A percentile compares a stretch with the other conserved stretches of the same genome.
phyloP scores from a whole-genome alignment of 2,797 vertebrate genomes.

The Ceryle rudis region DNA sequence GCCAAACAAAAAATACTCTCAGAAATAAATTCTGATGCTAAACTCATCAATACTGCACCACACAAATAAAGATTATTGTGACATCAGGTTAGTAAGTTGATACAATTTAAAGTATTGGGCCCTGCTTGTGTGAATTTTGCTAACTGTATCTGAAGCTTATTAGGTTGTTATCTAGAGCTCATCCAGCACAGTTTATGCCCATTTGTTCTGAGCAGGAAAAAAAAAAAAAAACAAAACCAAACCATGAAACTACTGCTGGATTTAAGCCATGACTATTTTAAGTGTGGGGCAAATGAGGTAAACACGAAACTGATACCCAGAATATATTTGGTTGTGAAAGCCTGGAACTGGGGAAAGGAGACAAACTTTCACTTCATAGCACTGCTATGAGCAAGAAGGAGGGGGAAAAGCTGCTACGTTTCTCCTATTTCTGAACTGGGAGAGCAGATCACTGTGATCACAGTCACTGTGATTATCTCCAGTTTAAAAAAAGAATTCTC shows the following conservation, averaged over 20 bases:
- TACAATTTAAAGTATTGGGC: background rate
- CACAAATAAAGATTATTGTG: background rate
- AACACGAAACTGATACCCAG: background rate
- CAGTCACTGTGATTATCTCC: background rate
- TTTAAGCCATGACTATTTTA: background rate
- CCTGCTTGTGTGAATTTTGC: background rate
- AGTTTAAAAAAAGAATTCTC: background rate
- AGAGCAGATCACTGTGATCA: constrained; percentile 22
- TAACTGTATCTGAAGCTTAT: background rate
- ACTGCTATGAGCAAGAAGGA: background rate
- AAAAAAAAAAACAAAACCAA: background rate
- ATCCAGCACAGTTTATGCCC: background rate
- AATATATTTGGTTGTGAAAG: background rate
- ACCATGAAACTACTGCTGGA: background rate
- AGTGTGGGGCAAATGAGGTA: background rate
- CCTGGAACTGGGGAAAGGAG: background rate
- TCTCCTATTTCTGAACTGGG: constrained; percentile 1
- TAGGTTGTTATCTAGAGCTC: background rate
- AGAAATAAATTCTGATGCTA: background rate
- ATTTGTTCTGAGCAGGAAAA: background rate
- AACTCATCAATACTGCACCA: background rate
- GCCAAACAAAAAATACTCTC: background rate
- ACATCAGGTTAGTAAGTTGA: background rate
- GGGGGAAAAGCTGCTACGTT: background rate
- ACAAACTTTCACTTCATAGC: background rate